Base-by-base conservation (phyloP, 1,140 invertebrate genomes). In the Tetranychus cinnabarinus region DNA sequence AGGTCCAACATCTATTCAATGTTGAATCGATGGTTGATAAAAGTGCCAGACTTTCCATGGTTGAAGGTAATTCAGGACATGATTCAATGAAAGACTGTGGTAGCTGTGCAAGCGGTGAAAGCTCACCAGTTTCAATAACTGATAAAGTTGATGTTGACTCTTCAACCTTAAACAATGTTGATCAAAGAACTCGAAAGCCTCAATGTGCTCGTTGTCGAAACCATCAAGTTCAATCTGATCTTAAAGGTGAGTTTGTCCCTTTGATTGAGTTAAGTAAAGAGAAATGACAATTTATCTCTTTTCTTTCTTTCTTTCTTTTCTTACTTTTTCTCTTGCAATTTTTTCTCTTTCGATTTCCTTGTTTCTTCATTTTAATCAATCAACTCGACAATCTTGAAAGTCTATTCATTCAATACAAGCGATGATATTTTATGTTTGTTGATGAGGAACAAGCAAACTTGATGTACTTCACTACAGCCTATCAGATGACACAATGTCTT, bases 201-300 rank as follows among this genome's bases (percentile, higher is more conserved):
- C 95, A 95, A 72, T 97, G 91, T 72, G 91, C 91, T 1, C 77
- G 92, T 47, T 96, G 91, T 69, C 75, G 90, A 56, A 97, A 97
- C 72, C 92, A 97, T 71, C 52, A 56, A 60, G 59, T 63, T 31
- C 57, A 35, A 10, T 58, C 54, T 13, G 64, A 54, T 34, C 60
- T 78, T 3, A 78, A 78, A 65, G 77, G 77, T 56, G 36, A 56
- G 10, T 4, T 52, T 15, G 15, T 50, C 7, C 8, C 8, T 12
- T 47, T 47, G 13, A 3, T n/a, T 8, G 46, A 2, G 2, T 2
- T 2, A n/a, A 47, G 23, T 15, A 47, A 3, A 23, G 23, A n/a
- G 7, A 47, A 47, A 47, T 47, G 2, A 3, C 13, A 47, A 47
- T 47, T 47, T 47, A 46, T 47, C 7, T 3, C 46, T n/a, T 47